Evolutionary conservation across 2,797 vertebrate species (phyloP).

Genomic region (Gorsachius magnificus): DNA sequence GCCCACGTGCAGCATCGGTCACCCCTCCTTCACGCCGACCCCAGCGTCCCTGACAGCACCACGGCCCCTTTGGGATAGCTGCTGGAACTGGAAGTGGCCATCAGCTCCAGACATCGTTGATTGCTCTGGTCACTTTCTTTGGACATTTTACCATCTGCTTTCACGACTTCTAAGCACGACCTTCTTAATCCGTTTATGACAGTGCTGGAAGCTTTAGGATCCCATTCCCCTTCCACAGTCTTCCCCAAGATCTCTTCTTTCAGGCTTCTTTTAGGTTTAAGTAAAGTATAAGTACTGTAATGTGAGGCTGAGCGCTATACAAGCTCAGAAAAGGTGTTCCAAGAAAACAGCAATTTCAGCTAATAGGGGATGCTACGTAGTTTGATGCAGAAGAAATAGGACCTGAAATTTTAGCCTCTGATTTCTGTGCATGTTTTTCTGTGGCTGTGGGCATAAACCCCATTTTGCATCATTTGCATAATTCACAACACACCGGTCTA

Average conservation of each 20-base stretch:
- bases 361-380: neutral
- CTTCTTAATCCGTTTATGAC: neutral
- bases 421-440: neutral
- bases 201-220: neutral
- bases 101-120: fast-evolving
- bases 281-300: neutral
- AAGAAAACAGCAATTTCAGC: neutral
- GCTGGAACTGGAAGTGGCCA: neutral
- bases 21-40: neutral
- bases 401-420: neutral
- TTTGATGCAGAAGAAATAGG: neutral
- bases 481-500: neutral
- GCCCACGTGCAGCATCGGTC: neutral
- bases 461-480: neutral
- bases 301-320: neutral
- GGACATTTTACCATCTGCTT: neutral
- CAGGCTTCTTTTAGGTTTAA: neutral
- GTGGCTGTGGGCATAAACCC: neutral
- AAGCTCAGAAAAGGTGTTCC: neutral
- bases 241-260: neutral
- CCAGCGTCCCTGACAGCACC: neutral
- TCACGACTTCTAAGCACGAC: neutral
- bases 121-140: neutral
- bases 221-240: neutral
- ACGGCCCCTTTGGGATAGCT: neutral